Evolutionary conservation across 1,140 invertebrate genomes (phyloP), one percentile per base, ranked within the genome.

Genomic region (Hyphantria cunea): DNA sequence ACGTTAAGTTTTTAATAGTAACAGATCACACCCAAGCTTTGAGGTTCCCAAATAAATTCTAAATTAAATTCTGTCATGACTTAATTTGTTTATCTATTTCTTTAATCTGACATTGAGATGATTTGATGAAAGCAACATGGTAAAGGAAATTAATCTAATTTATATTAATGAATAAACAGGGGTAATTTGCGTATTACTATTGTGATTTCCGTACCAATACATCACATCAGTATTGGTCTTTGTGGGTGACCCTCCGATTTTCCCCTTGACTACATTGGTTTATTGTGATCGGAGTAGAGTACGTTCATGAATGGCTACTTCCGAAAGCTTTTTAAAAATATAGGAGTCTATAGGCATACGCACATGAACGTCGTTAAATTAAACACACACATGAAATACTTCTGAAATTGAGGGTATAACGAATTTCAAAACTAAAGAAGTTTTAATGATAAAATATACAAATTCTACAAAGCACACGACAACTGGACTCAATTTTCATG

Each of bases 121-220:
- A 1, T 12, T n/a, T n/a, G n/a, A n/a, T n/a, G n/a, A n/a, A n/a
- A n/a, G n/a, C n/a, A n/a, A n/a, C n/a, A 25, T 39, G 15, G 11
- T 25, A 25, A 13, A 17, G 34, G 55, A 48, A 58, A 56, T 58
- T 39, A 6, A 25, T 15, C 45, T 13, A 48, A 48, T 58, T 49
- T 49, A 58, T 58, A 49, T 45, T 33, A 58, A 34, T 34, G 45
- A 37, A 58, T 37, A 33, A 42, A 45, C 54, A 33, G 11, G 55
- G 45, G 44, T 58, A 58, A 49, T 58, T 58, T 58, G 55, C 55
- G 44, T 58, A 34, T 42, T 56, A 34, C 55, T 33, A 58, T 58
- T 58, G 55, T 48, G 55, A 58, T 58, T 58, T 58, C 55, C 55
- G 55, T 44, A 58, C 55, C 55, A 58, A 58, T 58, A 58, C 55